These are phyloP conservation scores for Autographa gamma DNA, from an alignment of 2,888 invertebrate genomes.

Conservation along the genomic window DNA sequence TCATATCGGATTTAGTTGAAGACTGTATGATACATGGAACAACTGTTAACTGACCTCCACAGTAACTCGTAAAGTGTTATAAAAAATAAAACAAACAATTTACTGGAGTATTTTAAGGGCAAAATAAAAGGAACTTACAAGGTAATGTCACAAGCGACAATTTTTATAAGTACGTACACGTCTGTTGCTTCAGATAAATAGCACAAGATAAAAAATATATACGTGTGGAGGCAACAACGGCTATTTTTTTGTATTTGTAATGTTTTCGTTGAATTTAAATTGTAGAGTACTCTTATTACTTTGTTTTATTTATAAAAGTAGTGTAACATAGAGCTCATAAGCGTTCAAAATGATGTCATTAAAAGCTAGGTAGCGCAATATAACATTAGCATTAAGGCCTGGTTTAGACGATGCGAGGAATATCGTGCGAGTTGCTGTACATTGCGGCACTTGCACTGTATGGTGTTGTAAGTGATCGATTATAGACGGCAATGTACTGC, in stretches of 20 bases:
- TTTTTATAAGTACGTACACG: not conserved
- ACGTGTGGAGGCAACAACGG: constrained; percentile 17
- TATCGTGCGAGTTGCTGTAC: too few relatives aligned
- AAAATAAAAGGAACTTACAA: constrained; percentile 25
- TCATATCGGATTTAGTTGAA: too few relatives aligned
- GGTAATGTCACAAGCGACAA: constrained; percentile 5
- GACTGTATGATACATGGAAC: constrained; percentile 11
- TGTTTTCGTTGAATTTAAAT: constrained; percentile 19
- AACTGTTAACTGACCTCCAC: constrained; percentile 14
- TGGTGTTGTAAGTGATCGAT: too few relatives aligned
- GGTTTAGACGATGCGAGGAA: too few relatives aligned
- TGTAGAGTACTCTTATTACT: not conserved
- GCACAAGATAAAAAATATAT: constrained; percentile 26
- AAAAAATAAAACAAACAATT: not conserved
- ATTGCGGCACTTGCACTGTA: too few relatives aligned
- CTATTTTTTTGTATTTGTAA: constrained; percentile 10
- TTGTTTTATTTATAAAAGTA: not conserved
- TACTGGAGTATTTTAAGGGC: constrained; percentile 23
- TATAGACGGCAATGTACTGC: too few relatives aligned
- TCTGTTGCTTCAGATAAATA: constrained; percentile 24
- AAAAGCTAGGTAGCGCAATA: not conserved
- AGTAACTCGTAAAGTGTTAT: not conserved
- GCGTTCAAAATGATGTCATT: not conserved
- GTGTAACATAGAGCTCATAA: not conserved
- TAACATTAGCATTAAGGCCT: not conserved